phyloP scores from a whole-genome alignment of 2,797 vertebrate species.

The Esox masquinongy region DNA sequence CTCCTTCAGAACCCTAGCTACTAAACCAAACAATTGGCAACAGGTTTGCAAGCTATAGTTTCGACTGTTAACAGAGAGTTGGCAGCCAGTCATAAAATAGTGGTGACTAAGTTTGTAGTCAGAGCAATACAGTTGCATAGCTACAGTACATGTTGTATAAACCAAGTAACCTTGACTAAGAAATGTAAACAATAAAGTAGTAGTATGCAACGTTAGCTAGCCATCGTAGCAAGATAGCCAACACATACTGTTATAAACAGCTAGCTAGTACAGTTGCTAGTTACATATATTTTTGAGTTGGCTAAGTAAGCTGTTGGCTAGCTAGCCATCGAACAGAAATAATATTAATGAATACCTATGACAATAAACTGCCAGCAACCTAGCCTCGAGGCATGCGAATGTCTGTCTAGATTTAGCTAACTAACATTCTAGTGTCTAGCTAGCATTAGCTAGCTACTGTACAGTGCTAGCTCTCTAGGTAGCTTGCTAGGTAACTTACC shows the following conservation, averaged over 20 bases:
- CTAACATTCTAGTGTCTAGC: background rate
- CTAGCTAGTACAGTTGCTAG: background rate
- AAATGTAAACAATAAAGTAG: background rate
- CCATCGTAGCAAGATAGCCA: background rate
- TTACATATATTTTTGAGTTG: background rate
- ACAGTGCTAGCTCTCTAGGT: background rate
- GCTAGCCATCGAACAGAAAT: background rate
- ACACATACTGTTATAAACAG: background rate
- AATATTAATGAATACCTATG: background rate
- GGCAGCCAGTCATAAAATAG: background rate
- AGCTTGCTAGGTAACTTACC: constrained; percentile 10
- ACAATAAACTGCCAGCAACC: background rate
- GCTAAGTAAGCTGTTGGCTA: background rate
- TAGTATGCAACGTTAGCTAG: background rate
- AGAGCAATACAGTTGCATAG: background rate
- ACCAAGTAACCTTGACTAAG: background rate
- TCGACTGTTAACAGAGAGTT: background rate
- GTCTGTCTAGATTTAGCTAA: background rate
- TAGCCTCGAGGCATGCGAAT: background rate
- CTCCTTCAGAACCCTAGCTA: background rate
- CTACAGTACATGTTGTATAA: background rate
- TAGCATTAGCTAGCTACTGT: constrained; percentile 16
- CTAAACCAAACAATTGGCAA: background rate
- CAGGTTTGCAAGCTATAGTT: background rate
- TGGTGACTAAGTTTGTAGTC: background rate